Evolutionary conservation across 2,888 invertebrate species (phyloP).

Genomic region (Diachrysia chrysitis): DNA sequence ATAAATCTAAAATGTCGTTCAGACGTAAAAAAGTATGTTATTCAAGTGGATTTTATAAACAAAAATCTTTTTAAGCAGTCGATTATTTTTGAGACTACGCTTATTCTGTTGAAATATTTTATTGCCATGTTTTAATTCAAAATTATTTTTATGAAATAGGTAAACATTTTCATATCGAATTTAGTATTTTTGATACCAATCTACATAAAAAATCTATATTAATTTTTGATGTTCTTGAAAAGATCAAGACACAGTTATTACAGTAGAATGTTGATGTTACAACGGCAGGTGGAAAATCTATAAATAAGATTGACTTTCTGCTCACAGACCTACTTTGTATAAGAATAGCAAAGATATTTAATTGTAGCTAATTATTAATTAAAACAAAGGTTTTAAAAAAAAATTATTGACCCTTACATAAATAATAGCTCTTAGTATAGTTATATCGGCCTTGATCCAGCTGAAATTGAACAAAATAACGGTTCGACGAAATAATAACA

Average conservation of each 20-base stretch:
- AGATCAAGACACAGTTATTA: neutral
- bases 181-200: too few species aligned
- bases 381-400: too few species aligned
- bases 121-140: too few species aligned
- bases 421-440: neutral
- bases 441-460: neutral
- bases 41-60: neutral
- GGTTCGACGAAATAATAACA: neutral
- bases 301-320: neutral
- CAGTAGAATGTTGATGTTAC: neutral
- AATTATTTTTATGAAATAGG: too few species aligned
- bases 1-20: too few species aligned
- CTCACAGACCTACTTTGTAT: neutral
- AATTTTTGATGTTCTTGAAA: neutral
- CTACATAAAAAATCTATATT: too few species aligned
- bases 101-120: neutral
- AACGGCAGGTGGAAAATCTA: neutral
- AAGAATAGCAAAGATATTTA: slow-evolving; percentile 7
- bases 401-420: too few species aligned
- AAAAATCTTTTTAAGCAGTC: neutral
- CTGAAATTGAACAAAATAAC: neutral
- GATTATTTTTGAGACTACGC: neutral
- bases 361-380: neutral
- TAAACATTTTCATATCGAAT: neutral
- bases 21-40: neutral